A percentile compares a stretch with the other conserved stretches of the same genome.
phyloP scores from a whole-genome alignment of 1,140 invertebrate genomes.

The Scaptomyza hsui region DNA sequence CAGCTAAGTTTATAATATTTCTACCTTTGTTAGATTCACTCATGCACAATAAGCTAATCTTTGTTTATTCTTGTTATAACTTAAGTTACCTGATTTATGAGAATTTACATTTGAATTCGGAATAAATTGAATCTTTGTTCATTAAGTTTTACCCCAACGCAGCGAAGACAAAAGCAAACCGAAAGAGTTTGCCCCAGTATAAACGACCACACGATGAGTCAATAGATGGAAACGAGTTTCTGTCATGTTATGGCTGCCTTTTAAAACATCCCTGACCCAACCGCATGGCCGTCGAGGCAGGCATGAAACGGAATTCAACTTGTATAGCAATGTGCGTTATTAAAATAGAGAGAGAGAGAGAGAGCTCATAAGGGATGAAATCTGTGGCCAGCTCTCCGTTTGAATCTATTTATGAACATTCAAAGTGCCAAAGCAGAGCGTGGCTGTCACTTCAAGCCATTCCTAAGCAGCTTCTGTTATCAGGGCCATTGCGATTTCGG shows the following conservation, averaged over 20 bases:
- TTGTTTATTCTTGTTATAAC: slow-evolving; percentile 35
- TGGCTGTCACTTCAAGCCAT: slow-evolving; percentile 45
- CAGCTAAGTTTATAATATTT: neutral
- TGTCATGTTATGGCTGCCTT: neutral
- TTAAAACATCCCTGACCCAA: slow-evolving; percentile 13
- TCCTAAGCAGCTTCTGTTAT: slow-evolving; percentile 60
- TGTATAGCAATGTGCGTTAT: slow-evolving; percentile 16
- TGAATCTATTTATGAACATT: slow-evolving; percentile 64
- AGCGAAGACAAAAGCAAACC: slow-evolving; percentile 45
- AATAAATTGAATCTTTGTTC: slow-evolving; percentile 16
- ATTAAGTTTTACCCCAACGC: neutral
- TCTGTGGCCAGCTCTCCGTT: slow-evolving; percentile 43
- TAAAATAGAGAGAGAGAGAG: slow-evolving; percentile 14
- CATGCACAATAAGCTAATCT: slow-evolving; percentile 10
- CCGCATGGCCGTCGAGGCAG: slow-evolving; percentile 19
- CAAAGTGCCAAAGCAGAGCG: slow-evolving; percentile 44
- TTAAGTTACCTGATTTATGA: slow-evolving; percentile 37
- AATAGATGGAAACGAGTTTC: slow-evolving; percentile 35
- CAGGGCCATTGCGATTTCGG: slow-evolving; percentile 66
- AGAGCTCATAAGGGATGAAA: slow-evolving; percentile 57
- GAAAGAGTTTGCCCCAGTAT: slow-evolving; percentile 44
- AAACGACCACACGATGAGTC: slow-evolving; percentile 58
- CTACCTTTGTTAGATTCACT: neutral
- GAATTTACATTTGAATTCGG: slow-evolving; percentile 16
- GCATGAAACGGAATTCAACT: slow-evolving; percentile 17